These are phyloP conservation scores for Teleogryllus oceanicus DNA, from an alignment of 2,888 invertebrate species.

Conservation along the genomic window DNA sequence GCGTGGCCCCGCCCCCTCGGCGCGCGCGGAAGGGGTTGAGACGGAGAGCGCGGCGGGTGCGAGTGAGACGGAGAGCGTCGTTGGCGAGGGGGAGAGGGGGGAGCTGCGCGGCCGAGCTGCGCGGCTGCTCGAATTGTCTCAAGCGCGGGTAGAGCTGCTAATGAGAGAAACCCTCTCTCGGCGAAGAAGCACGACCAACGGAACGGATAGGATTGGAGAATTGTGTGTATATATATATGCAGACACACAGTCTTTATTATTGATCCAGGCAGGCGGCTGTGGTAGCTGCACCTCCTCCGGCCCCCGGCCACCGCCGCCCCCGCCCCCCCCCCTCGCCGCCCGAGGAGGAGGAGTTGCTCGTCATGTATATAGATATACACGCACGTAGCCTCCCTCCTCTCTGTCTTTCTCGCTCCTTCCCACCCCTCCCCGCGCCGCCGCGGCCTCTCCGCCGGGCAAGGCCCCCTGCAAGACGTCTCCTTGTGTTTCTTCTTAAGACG, in stretches of 20 bases:
- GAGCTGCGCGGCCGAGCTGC: background rate
- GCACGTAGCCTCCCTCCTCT: background rate
- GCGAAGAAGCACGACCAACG: slow-evolving; percentile 7
- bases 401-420: background rate
- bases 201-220: slow-evolving; percentile 31
- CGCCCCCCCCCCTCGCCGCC: background rate
- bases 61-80: background rate
- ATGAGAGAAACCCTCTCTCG: background rate
- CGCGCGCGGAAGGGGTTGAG: background rate
- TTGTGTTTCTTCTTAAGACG: background rate
- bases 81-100: background rate
- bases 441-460: background rate
- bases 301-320: background rate
- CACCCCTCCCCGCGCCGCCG: background rate
- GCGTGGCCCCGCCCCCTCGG: background rate
- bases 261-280: background rate
- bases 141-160: slow-evolving; percentile 18
- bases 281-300: background rate
- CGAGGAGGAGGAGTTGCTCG: background rate
- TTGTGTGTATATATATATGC: slow-evolving; percentile 31
- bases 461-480: background rate
- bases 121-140: background rate
- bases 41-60: background rate
- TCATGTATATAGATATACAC: slow-evolving; percentile 10
- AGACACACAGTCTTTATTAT: slow-evolving; percentile 18